phyloP scores from a whole-genome alignment of 2,888 invertebrate species.

The Andricus quercusramuli region DNA sequence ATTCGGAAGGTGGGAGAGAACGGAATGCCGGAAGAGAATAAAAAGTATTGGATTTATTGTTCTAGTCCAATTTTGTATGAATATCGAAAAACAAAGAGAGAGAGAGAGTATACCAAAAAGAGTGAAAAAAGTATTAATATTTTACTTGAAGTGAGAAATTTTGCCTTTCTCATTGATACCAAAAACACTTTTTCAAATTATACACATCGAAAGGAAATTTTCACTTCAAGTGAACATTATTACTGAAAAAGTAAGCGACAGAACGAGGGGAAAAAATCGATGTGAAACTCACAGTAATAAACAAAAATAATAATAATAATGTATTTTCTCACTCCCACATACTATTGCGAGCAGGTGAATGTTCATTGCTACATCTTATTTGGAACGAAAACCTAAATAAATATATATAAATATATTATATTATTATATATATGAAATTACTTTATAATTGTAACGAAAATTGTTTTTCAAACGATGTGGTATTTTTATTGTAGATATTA shows the following conservation, averaged over 20 bases:
- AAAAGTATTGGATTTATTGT: slow-evolving; percentile 47
- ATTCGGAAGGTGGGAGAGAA: slow-evolving; percentile 48
- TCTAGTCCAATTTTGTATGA: slow-evolving; percentile 70
- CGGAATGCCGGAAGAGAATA: slow-evolving; percentile 36
- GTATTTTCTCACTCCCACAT: slow-evolving; percentile 76
- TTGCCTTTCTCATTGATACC: slow-evolving; percentile 32
- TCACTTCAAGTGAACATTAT: slow-evolving; percentile 62
- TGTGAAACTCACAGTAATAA: slow-evolving; percentile 72
- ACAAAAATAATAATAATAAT: slow-evolving; percentile 61
- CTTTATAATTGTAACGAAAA: slow-evolving; percentile 77
- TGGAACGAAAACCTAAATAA: slow-evolving; percentile 72
- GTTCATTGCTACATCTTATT: slow-evolving; percentile 77
- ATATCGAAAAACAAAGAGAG: slow-evolving; percentile 56
- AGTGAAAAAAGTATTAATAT: slow-evolving; percentile 41
- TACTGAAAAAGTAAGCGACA: slow-evolving; percentile 57
- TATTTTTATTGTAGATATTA: slow-evolving; percentile 78
- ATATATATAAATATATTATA: slow-evolving; percentile 63
- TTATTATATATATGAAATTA: slow-evolving; percentile 76
- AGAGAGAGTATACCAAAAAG: slow-evolving; percentile 40
- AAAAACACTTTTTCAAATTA: slow-evolving; percentile 54
- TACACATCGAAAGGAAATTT: slow-evolving; percentile 52
- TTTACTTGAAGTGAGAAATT: slow-evolving; percentile 44
- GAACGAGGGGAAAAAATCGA: slow-evolving; percentile 72
- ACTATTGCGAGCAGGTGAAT: slow-evolving; percentile 70
- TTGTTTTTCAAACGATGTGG: slow-evolving; percentile 78